Conservation (phyloP, 2,113 vertebrate species). For the Neodon shergylaensis region DNA sequence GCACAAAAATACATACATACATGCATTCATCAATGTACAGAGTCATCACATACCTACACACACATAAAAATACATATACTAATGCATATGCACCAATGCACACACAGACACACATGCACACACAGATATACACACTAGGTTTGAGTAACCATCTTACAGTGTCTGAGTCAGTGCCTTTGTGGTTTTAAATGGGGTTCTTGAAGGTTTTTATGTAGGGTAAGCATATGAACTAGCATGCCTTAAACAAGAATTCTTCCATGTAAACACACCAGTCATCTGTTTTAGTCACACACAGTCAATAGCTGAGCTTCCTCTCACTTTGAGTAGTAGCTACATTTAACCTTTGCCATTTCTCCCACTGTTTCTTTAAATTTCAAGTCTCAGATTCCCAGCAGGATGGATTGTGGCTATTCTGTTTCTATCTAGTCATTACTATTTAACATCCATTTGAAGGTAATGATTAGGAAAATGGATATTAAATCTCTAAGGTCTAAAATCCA, state of each 20-base stretch:
- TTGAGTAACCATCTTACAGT: background rate
- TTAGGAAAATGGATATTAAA: background rate
- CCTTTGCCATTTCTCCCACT: background rate
- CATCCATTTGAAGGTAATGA: background rate
- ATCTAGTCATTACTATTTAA: background rate
- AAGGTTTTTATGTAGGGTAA: background rate
- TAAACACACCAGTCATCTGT: background rate
- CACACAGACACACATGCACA: background rate
- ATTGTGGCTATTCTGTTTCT: background rate
- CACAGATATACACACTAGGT: background rate
- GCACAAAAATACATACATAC: background rate
- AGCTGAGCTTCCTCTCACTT: background rate
- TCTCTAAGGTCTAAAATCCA: background rate
- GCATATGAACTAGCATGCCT: background rate
- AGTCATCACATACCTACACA: background rate
- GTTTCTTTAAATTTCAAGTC: background rate
- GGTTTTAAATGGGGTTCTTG: background rate
- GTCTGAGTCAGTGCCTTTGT: background rate
- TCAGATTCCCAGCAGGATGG: background rate
- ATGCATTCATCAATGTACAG: background rate
- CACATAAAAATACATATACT: background rate
- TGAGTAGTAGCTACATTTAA: background rate
- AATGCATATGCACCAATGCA: background rate
- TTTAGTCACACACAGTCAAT: background rate
- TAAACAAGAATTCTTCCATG: background rate